These are phyloP conservation scores for Sarcophaga caerulescens DNA, from an alignment of 2,888 invertebrate species.

Conservation along the genomic window DNA sequence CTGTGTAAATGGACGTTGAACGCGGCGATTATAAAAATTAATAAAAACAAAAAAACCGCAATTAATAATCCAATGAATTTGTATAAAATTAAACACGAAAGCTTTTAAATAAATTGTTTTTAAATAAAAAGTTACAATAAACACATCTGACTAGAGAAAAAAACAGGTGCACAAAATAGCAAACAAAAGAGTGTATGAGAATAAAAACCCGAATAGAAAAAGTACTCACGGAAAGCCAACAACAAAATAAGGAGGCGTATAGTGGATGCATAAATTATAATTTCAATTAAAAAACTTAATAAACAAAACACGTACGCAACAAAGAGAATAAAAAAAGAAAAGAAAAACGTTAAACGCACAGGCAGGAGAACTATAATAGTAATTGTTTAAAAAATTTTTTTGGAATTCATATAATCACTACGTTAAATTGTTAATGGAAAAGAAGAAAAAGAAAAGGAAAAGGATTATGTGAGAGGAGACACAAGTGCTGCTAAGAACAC, in stretches of 20 bases:
- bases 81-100: constrained; percentile 11
- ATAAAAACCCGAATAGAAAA: constrained; percentile 41
- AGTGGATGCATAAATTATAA: constrained; percentile 59
- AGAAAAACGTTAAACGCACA: neutral
- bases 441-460: constrained; percentile 9
- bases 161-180: constrained; percentile 64
- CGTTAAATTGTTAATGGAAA: constrained; percentile 37
- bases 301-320: constrained; percentile 60
- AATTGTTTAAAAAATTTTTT: neutral
- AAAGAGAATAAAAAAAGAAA: constrained; percentile 5
- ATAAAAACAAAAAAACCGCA: neutral
- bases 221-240: constrained; percentile 19
- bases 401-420: constrained; percentile 1
- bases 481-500: neutral
- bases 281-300: constrained; percentile 42
- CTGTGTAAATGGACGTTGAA: constrained; percentile 2
- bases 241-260: constrained; percentile 59
- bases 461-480: constrained; percentile 47
- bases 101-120: constrained; percentile 36
- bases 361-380: too few species aligned
- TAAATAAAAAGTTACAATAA: constrained; percentile 51
- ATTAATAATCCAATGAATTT: neutral
- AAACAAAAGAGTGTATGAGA: constrained; percentile 8
- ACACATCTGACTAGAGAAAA: constrained; percentile 29
- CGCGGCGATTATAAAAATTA: neutral